Evolutionary conservation across 2,888 invertebrate genomes (phyloP), one percentile per base, ranked within the genome.

Genomic region (Eilema depressum): DNA sequence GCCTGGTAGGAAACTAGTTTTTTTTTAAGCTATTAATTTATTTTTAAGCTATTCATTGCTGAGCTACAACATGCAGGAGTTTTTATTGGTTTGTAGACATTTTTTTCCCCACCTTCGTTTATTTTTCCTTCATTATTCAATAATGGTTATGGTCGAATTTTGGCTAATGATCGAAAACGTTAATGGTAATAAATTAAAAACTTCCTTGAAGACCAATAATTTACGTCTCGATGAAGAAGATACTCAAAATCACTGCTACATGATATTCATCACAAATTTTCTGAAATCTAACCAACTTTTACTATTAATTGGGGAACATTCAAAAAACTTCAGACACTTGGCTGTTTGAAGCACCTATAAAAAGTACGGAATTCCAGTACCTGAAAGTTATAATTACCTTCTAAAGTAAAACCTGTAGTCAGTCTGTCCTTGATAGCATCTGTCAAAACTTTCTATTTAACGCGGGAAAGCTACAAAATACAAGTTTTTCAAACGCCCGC

Each of bases 331-430:
- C 47, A 37, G 56, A 37, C 33, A 33, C 56, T 68, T 17, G 53
- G 7, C 37, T 12, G 26, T 63, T 68, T 68, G 10, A 62, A 25
- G 30, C 23, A 30, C 10, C 68, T 68, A 26, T 56, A 56, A 68
- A 47, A 68, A 68, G 47, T 62, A 17, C 3, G 12, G 17, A 30
- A 53, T 53, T 25, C 30, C 20, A 20, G 25, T 37, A 41, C 56
- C 33, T 56, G 30, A 68, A 68, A 68, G 63, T 68, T 68, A 30
- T 62, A 56, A 68, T 68, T 62, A 63, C 33, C 56, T 57, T 68
- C 20, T 5, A 26, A 47, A 56, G 28, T 56, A 56, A 62, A 68
- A 56, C 33, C 28, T 33, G 68, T 63, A 62, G 53, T 63, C 25
- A 20, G 47, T 37, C 47, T 60, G 60, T 63, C 47, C 30, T 30